Percentiles rank a stretch among this genome's conserved stretches.
phyloP scores from a whole-genome alignment of 2,888 invertebrate genomes.

The Macropis europaea region DNA sequence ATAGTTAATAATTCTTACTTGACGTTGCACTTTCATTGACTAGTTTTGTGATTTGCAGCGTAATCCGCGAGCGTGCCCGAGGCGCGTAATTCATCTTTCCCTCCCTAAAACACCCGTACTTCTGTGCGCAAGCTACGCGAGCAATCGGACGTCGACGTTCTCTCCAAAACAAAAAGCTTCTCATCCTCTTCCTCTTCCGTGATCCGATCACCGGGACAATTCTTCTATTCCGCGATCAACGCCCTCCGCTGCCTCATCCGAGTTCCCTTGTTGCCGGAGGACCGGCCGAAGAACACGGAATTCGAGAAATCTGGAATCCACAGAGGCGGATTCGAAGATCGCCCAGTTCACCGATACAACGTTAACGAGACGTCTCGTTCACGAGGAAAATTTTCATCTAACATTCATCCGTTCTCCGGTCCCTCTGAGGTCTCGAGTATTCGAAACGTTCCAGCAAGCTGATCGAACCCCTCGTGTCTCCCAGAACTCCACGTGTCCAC shows the following conservation, averaged over 20 bases:
- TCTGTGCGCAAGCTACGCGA: conserved; percentile 25
- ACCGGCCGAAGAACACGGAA: background rate
- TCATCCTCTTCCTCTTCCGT: conserved; percentile 1
- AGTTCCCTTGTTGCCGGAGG: no score
- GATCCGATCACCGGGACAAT: conserved; percentile 46
- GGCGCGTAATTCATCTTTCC: conserved; percentile 14
- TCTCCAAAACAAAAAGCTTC: no score
- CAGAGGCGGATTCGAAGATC: background rate
- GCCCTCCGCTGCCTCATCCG: conserved; percentile 13
- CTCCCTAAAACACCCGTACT: conserved; percentile 10
- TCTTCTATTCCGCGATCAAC: conserved; percentile 39
- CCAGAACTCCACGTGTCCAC: no score
- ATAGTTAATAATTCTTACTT: conserved; percentile 73
- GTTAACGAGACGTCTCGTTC: background rate
- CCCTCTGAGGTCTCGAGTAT: no score
- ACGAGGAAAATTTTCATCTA: background rate
- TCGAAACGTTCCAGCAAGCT: no score
- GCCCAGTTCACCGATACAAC: background rate
- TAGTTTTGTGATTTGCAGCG: conserved; percentile 76
- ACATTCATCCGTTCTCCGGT: no score
- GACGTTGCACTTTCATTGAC: conserved; percentile 80
- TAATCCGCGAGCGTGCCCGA: conserved; percentile 57
- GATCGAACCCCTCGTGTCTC: no score
- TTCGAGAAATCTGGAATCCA: background rate
- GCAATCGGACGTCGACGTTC: conserved; percentile 52